phyloP scores from a whole-genome alignment of 2,113 vertebrate genomes.

The Machaerirhynchus nigripectus region DNA sequence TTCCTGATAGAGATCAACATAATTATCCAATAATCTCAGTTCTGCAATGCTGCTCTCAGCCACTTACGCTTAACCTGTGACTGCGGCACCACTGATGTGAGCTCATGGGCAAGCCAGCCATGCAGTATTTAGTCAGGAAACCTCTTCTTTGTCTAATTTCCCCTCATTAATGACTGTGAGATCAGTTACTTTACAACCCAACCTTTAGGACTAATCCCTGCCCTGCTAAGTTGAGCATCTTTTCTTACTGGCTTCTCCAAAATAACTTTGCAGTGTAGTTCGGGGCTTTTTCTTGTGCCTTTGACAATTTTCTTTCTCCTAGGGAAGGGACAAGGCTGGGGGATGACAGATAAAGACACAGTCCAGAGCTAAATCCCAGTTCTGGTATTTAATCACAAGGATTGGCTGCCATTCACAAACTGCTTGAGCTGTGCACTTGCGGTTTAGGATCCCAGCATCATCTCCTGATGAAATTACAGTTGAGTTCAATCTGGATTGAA shows the following conservation, averaged over 20 bases:
- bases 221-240: fast-evolving
- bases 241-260: neutral
- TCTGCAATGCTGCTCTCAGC: neutral
- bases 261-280: neutral
- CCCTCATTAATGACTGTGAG: neutral
- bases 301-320: neutral
- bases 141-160: neutral
- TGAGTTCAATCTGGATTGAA: neutral
- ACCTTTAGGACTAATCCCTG: neutral
- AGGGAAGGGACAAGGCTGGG: neutral
- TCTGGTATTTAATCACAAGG: neutral
- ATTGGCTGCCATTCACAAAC: neutral
- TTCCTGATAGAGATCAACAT: neutral
- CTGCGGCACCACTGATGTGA: fast-evolving
- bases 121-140: neutral
- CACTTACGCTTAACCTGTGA: fast-evolving
- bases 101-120: neutral
- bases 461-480: neutral
- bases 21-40: neutral
- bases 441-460: neutral
- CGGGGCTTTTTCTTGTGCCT: neutral
- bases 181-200: neutral
- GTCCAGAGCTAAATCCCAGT: neutral
- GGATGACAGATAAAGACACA: neutral
- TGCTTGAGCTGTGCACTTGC: neutral